A percentile compares a stretch with the other conserved stretches of the same genome.
Conservation (phyloP, 2,888 invertebrate species). For the Erebia epiphron region DNA sequence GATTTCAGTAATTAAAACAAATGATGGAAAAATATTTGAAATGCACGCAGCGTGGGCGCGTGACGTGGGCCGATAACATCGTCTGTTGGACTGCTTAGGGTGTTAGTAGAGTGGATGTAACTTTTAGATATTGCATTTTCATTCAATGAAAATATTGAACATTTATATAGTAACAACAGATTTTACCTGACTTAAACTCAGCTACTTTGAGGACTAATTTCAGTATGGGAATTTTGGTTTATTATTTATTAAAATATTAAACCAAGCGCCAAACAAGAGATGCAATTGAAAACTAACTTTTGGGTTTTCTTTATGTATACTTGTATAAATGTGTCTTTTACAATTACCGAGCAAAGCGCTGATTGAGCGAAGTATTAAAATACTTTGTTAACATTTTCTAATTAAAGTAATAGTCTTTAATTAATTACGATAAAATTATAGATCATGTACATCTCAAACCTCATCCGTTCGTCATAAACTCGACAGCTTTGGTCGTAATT, state of each 20-base stretch:
- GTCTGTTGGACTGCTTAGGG: constrained; percentile 41
- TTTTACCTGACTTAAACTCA: too few relatives aligned
- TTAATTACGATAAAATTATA: not conserved
- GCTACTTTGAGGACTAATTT: too few relatives aligned
- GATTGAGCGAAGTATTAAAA: not conserved
- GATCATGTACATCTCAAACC: constrained; percentile 11
- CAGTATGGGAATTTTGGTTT: too few relatives aligned
- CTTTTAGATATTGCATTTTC: constrained; percentile 2
- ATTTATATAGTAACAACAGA: not conserved
- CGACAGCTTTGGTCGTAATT: constrained; percentile 20
- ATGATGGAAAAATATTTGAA: constrained; percentile 49
- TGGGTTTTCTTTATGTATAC: not conserved
- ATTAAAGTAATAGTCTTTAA: not conserved
- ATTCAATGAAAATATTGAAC: not conserved
- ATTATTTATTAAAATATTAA: too few relatives aligned
- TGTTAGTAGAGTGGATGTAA: constrained; percentile 36
- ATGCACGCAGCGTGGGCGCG: constrained; percentile 53
- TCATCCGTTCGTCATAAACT: constrained; percentile 4
- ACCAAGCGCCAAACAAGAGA: too few relatives aligned
- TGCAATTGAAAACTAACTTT: not conserved
- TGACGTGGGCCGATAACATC: constrained; percentile 60
- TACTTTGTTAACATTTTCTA: not conserved
- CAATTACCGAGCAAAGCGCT: not conserved
- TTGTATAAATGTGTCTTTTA: not conserved
- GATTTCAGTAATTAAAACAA: constrained; percentile 49